Percentiles rank a stretch among this genome's conserved stretches.
These are phyloP conservation scores for Heliopora coerulea DNA, from an alignment of 92 coral and sea anemone genomes.

Conservation along the genomic window DNA sequence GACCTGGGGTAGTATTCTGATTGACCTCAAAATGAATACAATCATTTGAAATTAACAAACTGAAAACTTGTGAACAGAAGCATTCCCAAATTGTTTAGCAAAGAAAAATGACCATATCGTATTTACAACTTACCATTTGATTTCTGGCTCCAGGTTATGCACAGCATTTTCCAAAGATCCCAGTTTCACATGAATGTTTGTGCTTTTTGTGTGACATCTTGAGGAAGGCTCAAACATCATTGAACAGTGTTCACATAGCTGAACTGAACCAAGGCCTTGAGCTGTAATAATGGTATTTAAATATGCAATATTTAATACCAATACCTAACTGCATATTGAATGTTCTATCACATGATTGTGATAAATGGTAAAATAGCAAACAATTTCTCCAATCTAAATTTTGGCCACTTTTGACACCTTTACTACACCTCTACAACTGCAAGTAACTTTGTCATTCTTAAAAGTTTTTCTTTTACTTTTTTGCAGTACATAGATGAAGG, in stretches of 20 bases:
- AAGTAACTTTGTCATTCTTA: too few relatives aligned
- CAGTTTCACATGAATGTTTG: slow-evolving; percentile 5
- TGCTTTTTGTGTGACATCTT: background rate
- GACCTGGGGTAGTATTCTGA: slow-evolving; percentile 56
- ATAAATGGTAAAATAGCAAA: too few relatives aligned
- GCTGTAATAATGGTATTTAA: background rate
- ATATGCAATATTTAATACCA: background rate
- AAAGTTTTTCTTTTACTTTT: too few relatives aligned
- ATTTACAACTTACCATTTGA: slow-evolving; percentile 23
- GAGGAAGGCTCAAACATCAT: background rate
- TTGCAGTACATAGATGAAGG: too few relatives aligned
- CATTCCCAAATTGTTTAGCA: too few relatives aligned
- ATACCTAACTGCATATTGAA: background rate
- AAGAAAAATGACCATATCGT: too few relatives aligned
- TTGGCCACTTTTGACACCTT: too few relatives aligned
- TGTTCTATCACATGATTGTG: too few relatives aligned
- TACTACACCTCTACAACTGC: too few relatives aligned
- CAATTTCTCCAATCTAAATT: too few relatives aligned
- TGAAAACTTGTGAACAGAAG: too few relatives aligned
- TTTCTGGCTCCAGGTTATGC: slow-evolving; percentile 31
- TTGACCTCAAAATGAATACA: slow-evolving; percentile 58
- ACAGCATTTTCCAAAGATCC: background rate
- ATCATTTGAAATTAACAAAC: too few relatives aligned
- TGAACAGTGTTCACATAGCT: slow-evolving; percentile 29
- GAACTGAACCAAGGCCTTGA: background rate